These are phyloP conservation scores for Cotesia typhae DNA, from an alignment of 1,140 invertebrate genomes.

Conservation along the genomic window DNA sequence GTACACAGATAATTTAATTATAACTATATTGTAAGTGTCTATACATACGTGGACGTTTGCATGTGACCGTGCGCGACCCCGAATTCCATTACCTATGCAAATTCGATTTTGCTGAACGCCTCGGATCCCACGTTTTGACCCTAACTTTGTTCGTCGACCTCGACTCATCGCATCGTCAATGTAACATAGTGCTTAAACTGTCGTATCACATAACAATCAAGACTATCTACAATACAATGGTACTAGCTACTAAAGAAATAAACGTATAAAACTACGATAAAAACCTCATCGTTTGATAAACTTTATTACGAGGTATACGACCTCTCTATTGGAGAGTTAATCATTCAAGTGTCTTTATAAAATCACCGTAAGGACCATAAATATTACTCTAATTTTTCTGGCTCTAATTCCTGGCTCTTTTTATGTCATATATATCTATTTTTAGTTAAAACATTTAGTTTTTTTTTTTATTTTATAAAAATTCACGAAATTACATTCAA, in stretches of 20 bases:
- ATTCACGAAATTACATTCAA: too few species aligned
- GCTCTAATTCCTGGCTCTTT: too few species aligned
- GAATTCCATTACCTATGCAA: constrained; percentile 42
- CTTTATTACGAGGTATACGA: too few species aligned
- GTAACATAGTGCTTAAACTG: constrained; percentile 33
- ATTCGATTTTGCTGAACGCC: constrained; percentile 39
- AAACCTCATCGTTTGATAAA: too few species aligned
- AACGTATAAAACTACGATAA: too few species aligned
- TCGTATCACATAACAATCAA: constrained; percentile 30
- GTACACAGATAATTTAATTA: constrained; percentile 5
- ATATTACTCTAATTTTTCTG: too few species aligned
- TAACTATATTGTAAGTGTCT: background rate
- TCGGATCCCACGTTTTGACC: constrained; percentile 44
- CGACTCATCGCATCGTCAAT: constrained; percentile 28
- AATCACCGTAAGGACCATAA: too few species aligned
- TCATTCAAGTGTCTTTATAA: too few species aligned
- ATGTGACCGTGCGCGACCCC: constrained; percentile 36
- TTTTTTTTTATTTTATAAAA: too few species aligned
- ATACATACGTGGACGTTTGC: constrained; percentile 27
- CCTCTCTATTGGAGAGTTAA: too few species aligned
- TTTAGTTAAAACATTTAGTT: too few species aligned
- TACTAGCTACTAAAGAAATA: background rate
- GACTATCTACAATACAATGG: constrained; percentile 1
- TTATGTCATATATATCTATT: too few species aligned
- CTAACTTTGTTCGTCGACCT: constrained; percentile 41